phyloP scores from a whole-genome alignment of 2,797 vertebrate species.

The Chelonia mydas region DNA sequence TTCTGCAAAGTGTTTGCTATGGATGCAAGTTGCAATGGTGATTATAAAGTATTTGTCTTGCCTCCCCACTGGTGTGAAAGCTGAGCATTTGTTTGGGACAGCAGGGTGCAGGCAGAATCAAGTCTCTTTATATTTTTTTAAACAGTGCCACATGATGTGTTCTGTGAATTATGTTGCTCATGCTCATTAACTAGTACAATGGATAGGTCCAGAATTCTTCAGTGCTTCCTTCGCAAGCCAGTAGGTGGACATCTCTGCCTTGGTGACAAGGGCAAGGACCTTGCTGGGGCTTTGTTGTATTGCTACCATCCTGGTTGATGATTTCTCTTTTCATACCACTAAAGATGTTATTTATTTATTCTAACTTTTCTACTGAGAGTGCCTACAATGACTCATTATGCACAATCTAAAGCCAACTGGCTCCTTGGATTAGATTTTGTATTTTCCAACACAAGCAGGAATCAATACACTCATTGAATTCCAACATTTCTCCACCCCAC shows the following conservation, averaged over 20 bases:
- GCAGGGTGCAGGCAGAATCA: neutral
- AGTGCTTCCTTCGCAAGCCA: neutral
- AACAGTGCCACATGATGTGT: neutral
- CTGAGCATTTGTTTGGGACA: neutral
- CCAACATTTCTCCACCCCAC: neutral
- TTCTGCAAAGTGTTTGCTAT: neutral
- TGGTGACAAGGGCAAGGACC: neutral
- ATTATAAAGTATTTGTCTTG: neutral
- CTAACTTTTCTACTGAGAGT: constrained; percentile 28
- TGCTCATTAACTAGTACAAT: neutral
- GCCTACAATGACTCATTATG: constrained; percentile 47
- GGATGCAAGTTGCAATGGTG: neutral
- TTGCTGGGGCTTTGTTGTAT: neutral
- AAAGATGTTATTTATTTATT: constrained; percentile 52
- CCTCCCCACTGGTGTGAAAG: neutral
- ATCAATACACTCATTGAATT: neutral
- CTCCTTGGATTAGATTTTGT: constrained; percentile 12
- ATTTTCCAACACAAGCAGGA: constrained; percentile 13
- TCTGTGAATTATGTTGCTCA: neutral
- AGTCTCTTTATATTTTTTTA: neutral
- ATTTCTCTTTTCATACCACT: neutral
- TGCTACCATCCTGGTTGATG: neutral
- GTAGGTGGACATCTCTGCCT: neutral
- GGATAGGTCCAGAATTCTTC: neutral
- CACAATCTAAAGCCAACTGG: constrained; percentile 44